phyloP scores from a whole-genome alignment of 2,113 vertebrate genomes.

The Pedionomus torquatus region DNA sequence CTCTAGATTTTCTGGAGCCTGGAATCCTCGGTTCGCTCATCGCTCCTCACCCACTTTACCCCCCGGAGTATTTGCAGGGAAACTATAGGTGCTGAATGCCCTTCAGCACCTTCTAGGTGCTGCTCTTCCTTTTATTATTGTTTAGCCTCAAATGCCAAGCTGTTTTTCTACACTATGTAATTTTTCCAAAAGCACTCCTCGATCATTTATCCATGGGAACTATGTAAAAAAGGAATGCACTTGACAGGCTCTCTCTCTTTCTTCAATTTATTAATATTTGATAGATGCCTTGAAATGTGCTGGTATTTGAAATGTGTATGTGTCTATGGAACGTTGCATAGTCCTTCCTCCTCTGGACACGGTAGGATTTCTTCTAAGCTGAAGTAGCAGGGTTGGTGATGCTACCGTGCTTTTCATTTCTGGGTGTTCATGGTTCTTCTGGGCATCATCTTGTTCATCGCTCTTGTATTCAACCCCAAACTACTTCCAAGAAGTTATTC shows the following conservation, averaged over 20 bases:
- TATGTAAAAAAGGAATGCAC: background rate
- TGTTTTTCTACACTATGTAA: background rate
- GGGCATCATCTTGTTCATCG: background rate
- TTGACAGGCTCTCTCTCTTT: background rate
- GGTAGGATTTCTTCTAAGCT: background rate
- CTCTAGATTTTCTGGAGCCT: background rate
- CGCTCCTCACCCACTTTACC: background rate
- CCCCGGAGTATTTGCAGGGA: background rate
- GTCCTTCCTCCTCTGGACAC: background rate
- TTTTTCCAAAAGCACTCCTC: background rate
- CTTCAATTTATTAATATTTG: background rate
- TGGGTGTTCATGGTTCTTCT: background rate
- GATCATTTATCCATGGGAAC: background rate
- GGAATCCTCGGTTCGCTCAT: background rate
- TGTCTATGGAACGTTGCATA: background rate
- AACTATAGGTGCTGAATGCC: too few species aligned
- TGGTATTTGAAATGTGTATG: background rate
- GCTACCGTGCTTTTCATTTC: background rate
- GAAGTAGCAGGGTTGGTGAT: background rate
- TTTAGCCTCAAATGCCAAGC: background rate
- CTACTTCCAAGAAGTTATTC: background rate
- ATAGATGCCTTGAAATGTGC: background rate
- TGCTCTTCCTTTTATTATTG: background rate
- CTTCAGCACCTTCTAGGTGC: too few species aligned
- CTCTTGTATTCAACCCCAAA: background rate